Conservation (phyloP, 2,797 vertebrate species). For the Botia kubotai region DNA sequence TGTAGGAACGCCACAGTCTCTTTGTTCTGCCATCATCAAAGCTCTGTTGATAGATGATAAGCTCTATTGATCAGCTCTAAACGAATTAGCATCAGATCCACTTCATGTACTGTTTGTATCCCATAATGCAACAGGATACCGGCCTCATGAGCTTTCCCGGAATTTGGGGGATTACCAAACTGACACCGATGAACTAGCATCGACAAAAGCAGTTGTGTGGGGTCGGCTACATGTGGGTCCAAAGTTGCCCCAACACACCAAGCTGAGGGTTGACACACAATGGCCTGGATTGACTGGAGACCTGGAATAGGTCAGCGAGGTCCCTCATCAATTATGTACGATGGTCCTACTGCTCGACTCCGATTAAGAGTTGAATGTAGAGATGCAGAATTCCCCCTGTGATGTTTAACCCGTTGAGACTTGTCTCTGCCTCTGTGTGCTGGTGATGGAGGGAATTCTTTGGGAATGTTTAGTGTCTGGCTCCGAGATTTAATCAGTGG, state of each 20-base stretch:
- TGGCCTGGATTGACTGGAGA: background rate
- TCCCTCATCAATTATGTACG: background rate
- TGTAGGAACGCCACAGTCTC: background rate
- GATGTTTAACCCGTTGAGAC: too few relatives aligned
- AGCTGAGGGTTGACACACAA: too few relatives aligned
- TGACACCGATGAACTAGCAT: too few relatives aligned
- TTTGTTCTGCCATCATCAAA: background rate
- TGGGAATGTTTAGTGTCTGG: background rate
- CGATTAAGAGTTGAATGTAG: background rate
- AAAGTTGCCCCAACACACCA: too few relatives aligned
- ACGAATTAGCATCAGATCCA: background rate
- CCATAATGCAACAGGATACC: background rate
- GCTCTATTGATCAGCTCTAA: constrained; percentile 6
- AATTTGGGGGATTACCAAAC: background rate
- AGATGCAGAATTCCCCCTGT: too few relatives aligned
- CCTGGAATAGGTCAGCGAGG: background rate
- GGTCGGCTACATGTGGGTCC: too few relatives aligned
- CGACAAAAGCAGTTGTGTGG: too few relatives aligned
- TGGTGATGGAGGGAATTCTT: background rate
- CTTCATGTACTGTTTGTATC: background rate
- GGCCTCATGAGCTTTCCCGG: background rate
- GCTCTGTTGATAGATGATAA: constrained; percentile 13
- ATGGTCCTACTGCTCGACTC: background rate
- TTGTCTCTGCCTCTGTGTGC: background rate
- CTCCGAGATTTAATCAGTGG: too few relatives aligned